Conservation (phyloP, 2,113 vertebrate species). For the Neofelis nebulosa region DNA sequence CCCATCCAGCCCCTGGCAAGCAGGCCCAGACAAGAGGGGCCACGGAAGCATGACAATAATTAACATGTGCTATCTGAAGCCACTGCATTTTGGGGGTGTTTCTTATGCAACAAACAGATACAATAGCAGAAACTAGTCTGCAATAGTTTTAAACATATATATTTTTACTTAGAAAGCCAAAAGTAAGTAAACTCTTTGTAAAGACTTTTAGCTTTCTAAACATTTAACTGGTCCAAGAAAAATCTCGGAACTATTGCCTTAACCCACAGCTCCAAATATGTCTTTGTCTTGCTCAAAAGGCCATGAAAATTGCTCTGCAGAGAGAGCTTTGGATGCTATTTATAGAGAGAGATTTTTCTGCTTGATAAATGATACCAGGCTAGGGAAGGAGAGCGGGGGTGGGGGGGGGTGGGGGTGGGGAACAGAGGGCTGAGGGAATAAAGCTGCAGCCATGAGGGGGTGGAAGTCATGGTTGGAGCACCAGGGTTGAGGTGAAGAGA, state of each 20-base stretch:
- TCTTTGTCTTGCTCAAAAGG: conserved; percentile 21
- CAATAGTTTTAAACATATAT: not conserved
- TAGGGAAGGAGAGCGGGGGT: not conserved
- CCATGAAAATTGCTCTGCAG: not conserved
- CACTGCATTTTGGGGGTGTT: not conserved
- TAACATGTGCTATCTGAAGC: not conserved
- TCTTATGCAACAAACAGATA: not conserved
- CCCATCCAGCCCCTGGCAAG: too few species aligned
- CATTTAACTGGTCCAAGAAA: not conserved
- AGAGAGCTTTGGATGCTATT: not conserved
- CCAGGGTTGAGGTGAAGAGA: not conserved
- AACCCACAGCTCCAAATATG: not conserved
- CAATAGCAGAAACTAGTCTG: not conserved
- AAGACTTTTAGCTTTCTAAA: conserved; percentile 33
- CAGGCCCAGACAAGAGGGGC: not conserved
- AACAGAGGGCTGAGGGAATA: not conserved
- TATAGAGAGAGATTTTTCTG: not conserved
- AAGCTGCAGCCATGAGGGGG: not conserved
- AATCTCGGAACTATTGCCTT: not conserved
- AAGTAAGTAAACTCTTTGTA: not conserved
- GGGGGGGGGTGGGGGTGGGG: not conserved
- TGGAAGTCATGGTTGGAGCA: not conserved
- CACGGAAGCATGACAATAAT: not conserved
- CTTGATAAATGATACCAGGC: not conserved
- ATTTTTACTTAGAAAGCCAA: not conserved